Evolutionary conservation across 2,797 vertebrate genomes (phyloP).

Genomic region (Rhabdophis nuchalis): DNA sequence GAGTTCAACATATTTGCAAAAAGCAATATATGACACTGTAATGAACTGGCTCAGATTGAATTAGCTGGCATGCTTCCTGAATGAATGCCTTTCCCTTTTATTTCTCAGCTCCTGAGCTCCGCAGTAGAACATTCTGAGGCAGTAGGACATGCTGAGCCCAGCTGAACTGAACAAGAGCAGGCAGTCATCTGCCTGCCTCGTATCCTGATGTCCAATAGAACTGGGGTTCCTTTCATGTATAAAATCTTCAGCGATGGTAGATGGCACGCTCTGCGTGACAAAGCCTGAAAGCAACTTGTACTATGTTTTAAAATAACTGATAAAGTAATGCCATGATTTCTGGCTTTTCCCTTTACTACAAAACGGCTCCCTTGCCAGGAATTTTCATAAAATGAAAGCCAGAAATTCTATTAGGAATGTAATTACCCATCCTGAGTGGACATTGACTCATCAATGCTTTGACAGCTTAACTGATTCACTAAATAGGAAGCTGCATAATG

Average conservation of each 20-base stretch:
- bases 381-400: constrained; percentile 33
- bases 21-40: constrained; percentile 43
- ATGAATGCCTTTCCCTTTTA: constrained; percentile 50
- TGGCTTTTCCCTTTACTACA: constrained; percentile 2
- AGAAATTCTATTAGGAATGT: constrained; percentile 49
- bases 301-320: constrained; percentile 47
- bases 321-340: constrained; percentile 20
- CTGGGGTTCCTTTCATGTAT: constrained; percentile 45
- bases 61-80: constrained; percentile 55
- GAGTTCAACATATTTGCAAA: constrained; percentile 49
- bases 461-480: constrained; percentile 37
- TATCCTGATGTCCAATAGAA: constrained; percentile 38
- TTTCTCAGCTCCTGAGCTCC: constrained; percentile 46
- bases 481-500: constrained; percentile 32
- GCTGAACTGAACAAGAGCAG: constrained; percentile 58
- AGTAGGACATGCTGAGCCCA: constrained; percentile 57
- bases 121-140: constrained; percentile 53
- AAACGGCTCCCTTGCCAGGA: constrained; percentile 34
- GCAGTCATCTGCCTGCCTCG: constrained; percentile 44
- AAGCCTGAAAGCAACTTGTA: background rate
- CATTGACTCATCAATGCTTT: constrained; percentile 31
- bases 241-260: constrained; percentile 46
- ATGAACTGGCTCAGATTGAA: constrained; percentile 55
- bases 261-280: constrained; percentile 39
- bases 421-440: constrained; percentile 47